Conservation (phyloP, 2,888 invertebrate species). For the Amiota communis region DNA sequence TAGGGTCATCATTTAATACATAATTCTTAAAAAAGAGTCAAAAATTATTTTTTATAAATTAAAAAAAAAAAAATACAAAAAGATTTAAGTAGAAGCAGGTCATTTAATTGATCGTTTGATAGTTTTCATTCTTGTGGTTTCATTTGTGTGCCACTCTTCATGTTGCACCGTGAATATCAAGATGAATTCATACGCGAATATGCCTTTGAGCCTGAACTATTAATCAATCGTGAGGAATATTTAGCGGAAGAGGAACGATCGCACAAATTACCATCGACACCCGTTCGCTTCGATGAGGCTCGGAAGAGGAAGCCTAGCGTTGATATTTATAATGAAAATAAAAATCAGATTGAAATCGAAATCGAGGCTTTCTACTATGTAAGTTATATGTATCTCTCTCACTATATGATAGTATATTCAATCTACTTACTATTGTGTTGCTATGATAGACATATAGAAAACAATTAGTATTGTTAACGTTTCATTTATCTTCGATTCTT, state of each 20-base stretch:
- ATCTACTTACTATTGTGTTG: no score
- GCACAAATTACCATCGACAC: constrained; percentile 52
- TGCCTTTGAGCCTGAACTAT: constrained; percentile 71
- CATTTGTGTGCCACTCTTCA: constrained; percentile 52
- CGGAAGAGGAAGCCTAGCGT: constrained; percentile 57
- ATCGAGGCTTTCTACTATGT: constrained; percentile 72
- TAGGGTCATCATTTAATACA: no score
- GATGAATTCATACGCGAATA: constrained; percentile 72
- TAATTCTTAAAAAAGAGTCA: no score
- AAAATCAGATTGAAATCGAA: constrained; percentile 69
- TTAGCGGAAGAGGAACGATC: constrained; percentile 55
- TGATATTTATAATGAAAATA: constrained; percentile 62
- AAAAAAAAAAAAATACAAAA: constrained; percentile 32
- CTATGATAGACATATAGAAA: no score
- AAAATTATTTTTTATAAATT: neutral
- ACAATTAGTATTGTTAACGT: no score
- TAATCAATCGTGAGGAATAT: constrained; percentile 69
- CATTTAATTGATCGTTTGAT: no score
- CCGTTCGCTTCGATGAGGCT: constrained; percentile 60
- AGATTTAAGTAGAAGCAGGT: constrained; percentile 35
- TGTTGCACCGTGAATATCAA: constrained; percentile 63
- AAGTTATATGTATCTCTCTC: constrained; percentile 52
- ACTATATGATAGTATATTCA: no score
- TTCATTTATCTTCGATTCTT: no score
- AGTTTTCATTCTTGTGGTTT: no score